Evolutionary conservation across 2,888 invertebrate genomes (phyloP).

Genomic region (Patella caerulea): DNA sequence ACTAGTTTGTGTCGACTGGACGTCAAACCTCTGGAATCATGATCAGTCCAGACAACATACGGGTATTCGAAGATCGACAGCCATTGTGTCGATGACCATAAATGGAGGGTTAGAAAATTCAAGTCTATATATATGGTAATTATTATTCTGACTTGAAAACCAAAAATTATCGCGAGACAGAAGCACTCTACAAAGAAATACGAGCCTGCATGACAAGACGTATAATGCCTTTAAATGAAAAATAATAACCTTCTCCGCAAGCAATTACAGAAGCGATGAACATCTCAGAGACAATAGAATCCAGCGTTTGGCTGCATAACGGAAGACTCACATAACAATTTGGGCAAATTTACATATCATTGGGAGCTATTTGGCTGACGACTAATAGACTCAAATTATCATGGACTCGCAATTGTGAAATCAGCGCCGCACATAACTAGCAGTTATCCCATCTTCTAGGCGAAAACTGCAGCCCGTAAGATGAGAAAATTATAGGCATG

Average conservation of each 20-base stretch:
- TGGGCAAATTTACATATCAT: constrained; percentile 26
- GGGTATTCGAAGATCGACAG: no score
- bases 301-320: constrained; percentile 6
- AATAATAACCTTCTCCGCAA: constrained; percentile 7
- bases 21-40: no score
- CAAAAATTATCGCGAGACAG: neutral
- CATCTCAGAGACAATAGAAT: constrained; percentile 9
- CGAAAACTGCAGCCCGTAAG: neutral
- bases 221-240: constrained; percentile 2
- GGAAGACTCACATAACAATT: constrained; percentile 8
- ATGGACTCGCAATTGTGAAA: constrained; percentile 26
- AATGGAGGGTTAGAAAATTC: neutral
- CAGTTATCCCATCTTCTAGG: constrained; percentile 12
- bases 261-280: constrained; percentile 9
- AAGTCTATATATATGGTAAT: constrained; percentile 5
- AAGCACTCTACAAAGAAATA: neutral
- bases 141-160: neutral
- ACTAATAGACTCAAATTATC: constrained; percentile 26
- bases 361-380: constrained; percentile 19
- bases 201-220: neutral
- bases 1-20: no score
- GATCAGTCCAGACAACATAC: no score
- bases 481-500: constrained; percentile 22
- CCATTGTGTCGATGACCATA: neutral
- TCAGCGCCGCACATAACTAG: constrained; percentile 20